Conservation (phyloP, 2,797 vertebrate species). For the Falco concolor region DNA sequence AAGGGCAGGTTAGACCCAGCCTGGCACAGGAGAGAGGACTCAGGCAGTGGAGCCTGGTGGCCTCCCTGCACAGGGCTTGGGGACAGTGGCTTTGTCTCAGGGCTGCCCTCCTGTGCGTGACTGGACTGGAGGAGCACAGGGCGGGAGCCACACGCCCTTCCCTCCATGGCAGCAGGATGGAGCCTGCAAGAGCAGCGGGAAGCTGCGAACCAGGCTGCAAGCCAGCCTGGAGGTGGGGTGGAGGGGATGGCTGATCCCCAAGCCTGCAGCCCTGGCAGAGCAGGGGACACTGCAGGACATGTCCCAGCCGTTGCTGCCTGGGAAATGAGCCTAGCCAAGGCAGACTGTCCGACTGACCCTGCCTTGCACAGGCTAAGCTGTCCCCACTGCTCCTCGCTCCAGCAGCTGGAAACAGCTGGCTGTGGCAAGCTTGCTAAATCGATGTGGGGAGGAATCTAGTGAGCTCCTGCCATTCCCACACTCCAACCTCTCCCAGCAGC, state of each 20-base stretch:
- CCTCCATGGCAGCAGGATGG: fast-evolving
- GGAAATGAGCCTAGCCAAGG: background rate
- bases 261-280: background rate
- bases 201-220: background rate
- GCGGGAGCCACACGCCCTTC: background rate
- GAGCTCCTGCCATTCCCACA: background rate
- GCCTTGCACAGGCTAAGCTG: background rate
- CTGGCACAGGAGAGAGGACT: background rate
- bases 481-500: background rate
- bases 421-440: constrained; percentile 12
- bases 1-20: background rate
- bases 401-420: constrained; percentile 58
- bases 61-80: background rate
- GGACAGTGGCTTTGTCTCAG: background rate
- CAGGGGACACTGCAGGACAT: background rate
- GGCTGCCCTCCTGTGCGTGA: background rate
- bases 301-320: fast-evolving
- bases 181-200: fast-evolving
- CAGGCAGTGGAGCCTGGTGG: background rate
- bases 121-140: background rate
- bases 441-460: constrained; percentile 19
- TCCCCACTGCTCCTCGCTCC: background rate
- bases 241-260: background rate
- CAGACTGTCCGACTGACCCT: background rate
- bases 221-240: background rate